Conservation (phyloP, 1,140 invertebrate species). For the Atta texana region DNA sequence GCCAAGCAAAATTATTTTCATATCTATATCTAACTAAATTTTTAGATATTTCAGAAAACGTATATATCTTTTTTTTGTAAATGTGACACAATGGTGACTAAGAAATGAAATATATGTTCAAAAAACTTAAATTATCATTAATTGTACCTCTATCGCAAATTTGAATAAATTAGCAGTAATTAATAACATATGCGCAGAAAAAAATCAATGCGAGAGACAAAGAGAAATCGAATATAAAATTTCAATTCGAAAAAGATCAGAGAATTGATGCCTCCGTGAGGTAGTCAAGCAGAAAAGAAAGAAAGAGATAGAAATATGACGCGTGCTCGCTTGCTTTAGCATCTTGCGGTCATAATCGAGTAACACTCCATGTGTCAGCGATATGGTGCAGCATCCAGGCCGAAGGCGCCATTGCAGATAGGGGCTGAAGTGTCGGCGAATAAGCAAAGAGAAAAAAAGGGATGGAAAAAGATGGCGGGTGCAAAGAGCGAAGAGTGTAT, state of each 20-base stretch:
- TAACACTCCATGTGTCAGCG: constrained; percentile 58
- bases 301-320: neutral
- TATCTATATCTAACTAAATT: no score
- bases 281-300: neutral
- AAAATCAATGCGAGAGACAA: neutral
- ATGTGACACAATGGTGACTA: neutral
- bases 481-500: constrained; percentile 65
- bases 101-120: neutral
- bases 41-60: no score
- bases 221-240: neutral
- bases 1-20: no score
- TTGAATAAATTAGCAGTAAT: constrained; percentile 11
- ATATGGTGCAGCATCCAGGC: constrained; percentile 47
- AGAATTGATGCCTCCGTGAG: constrained; percentile 2
- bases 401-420: constrained; percentile 47
- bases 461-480: constrained; percentile 30
- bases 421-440: constrained; percentile 42
- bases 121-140: neutral
- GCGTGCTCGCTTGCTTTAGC: constrained; percentile 56
- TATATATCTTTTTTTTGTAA: neutral
- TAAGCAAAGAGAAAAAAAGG: constrained; percentile 39
- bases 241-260: neutral
- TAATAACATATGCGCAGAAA: neutral
- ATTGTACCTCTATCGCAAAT: neutral
- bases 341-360: constrained; percentile 59